Conservation (phyloP, 1,140 invertebrate genomes). For the Wasmannia auropunctata region DNA sequence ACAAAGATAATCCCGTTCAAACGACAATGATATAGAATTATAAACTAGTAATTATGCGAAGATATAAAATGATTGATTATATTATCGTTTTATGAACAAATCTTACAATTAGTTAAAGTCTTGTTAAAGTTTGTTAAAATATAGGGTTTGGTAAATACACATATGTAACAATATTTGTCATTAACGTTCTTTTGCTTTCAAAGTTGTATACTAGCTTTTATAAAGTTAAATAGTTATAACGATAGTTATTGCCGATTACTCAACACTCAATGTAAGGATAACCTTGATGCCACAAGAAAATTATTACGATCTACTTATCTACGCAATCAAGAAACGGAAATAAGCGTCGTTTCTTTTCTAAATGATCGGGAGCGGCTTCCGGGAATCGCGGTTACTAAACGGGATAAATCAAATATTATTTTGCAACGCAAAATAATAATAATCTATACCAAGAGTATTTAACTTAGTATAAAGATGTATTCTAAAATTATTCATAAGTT, state of each 20-base stretch:
- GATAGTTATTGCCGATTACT: not conserved
- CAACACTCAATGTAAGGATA: not conserved
- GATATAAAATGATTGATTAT: no score
- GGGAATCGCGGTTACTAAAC: not conserved
- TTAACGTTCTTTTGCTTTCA: not conserved
- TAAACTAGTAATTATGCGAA: no score
- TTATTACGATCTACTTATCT: conserved; percentile 8
- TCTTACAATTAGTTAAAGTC: no score
- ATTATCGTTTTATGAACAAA: no score
- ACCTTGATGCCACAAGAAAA: conserved; percentile 11
- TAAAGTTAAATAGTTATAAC: not conserved
- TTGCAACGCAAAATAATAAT: not conserved
- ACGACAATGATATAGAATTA: no score
- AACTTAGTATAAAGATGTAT: no score
- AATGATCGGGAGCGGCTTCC: conserved; percentile 67
- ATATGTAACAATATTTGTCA: not conserved
- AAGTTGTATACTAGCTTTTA: not conserved
- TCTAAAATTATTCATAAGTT: no score
- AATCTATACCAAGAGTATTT: not conserved
- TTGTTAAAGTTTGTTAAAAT: no score
- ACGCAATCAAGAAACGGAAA: conserved; percentile 57
- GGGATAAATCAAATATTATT: not conserved
- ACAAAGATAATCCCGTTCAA: no score
- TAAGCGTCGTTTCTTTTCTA: conserved; percentile 61
- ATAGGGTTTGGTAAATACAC: no score